Evolutionary conservation across 2,888 invertebrate genomes (phyloP).

Genomic region (Xestoiulus laeticollis): DNA sequence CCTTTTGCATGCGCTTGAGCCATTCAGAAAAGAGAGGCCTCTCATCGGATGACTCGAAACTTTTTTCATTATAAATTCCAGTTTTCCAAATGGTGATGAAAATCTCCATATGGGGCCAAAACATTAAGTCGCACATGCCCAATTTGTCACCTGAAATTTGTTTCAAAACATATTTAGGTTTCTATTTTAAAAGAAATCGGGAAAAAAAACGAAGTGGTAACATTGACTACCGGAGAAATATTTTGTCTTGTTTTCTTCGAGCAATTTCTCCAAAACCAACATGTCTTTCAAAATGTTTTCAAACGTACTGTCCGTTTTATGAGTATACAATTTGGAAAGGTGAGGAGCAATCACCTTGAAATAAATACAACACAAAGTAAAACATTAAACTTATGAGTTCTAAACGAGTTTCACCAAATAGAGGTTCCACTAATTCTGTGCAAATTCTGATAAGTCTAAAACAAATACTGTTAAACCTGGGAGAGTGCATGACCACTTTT

Average conservation of each 20-base stretch:
- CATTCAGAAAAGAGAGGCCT: constrained; percentile 30
- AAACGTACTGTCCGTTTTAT: background rate
- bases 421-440: too few relatives aligned
- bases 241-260: background rate
- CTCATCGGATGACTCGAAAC: background rate
- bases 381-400: background rate
- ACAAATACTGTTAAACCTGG: too few relatives aligned
- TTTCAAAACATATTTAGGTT: background rate
- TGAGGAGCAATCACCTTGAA: background rate
- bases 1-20: constrained; percentile 7
- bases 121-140: constrained; percentile 54
- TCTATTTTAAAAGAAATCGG: background rate
- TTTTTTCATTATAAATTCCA: background rate
- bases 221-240: background rate
- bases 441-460: too few relatives aligned
- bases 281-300: constrained; percentile 45
- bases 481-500: too few relatives aligned
- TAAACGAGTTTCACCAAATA: background rate
- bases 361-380: background rate
- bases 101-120: constrained; percentile 54
- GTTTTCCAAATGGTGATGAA: background rate
- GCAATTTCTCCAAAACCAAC: background rate
- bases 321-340: background rate
- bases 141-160: constrained; percentile 52
- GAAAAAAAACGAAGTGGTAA: background rate